These are phyloP conservation scores for Aphaenogaster ashmeadi DNA, from an alignment of 1,140 invertebrate genomes.

Conservation along the genomic window DNA sequence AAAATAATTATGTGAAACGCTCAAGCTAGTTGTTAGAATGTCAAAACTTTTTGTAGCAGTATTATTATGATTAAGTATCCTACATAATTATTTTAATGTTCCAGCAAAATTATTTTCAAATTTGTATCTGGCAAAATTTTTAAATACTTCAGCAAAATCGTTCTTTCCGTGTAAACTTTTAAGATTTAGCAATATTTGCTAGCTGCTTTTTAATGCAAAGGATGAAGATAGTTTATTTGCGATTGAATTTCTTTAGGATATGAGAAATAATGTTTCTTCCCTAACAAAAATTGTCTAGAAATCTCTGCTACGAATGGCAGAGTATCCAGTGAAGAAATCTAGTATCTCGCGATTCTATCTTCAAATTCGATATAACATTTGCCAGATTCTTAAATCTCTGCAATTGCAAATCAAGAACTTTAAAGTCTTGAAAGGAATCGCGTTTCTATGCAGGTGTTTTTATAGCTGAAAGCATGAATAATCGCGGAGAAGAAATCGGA, in stretches of 20 bases:
- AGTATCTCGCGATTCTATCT: neutral
- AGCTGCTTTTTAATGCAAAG: neutral
- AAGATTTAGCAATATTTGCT: neutral
- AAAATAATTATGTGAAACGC: no score
- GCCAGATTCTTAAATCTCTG: neutral
- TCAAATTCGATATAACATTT: neutral
- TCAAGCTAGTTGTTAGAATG: no score
- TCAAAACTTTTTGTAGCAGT: no score
- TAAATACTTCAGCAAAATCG: no score
- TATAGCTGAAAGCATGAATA: constrained; percentile 23
- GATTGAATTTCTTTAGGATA: constrained; percentile 1
- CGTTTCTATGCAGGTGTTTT: constrained; percentile 10
- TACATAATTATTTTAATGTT: no score
- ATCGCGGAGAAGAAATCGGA: constrained; percentile 22
- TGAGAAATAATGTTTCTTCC: neutral
- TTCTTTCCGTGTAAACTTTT: neutral
- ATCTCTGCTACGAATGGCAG: neutral
- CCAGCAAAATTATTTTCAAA: no score
- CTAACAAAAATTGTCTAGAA: neutral
- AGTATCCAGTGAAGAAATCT: constrained; percentile 7
- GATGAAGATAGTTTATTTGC: neutral
- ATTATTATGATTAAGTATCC: no score
- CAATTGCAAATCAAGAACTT: neutral
- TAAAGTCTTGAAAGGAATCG: neutral
- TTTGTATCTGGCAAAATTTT: no score